Evolutionary conservation across 2,888 invertebrate genomes (phyloP), one percentile per base, ranked within the genome.

Genomic region (Dione vanillae): DNA sequence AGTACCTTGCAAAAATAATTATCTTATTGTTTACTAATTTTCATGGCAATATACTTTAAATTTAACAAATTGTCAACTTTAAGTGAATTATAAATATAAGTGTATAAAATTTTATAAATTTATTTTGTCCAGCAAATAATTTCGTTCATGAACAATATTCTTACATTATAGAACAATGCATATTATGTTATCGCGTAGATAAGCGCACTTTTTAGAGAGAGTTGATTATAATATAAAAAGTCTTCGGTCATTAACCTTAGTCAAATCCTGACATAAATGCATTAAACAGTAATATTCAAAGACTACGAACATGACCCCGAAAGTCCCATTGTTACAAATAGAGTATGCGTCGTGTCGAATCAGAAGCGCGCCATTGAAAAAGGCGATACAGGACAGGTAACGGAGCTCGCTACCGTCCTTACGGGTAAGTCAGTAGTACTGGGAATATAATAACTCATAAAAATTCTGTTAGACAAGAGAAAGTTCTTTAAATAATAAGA

Each of bases 371-470:
- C 82, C 79, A 79, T 87, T 89, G 82, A 85, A 92, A 88, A 91
- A 88, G 92, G 92, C 83, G 85, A 92, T 90, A 88, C 87, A 77
- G 92, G 89, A 81, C 92, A 77, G 75, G 64, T 92, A 93, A 92
- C 92, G 92, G 92, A 75, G 75, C 76, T 77, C 73, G 75, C 75
- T 76, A 71, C 76, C 77, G 79, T 79, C 78, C 80, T 80, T 79
- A 78, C 80, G 76, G 73, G 76, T 78, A 82, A 83, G 79, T 73
- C 61, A 83, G 76, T 82, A 81, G 80, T 83, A 78, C 82, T 82
- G 82, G 83, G 81, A 82, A 80, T 83, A 75, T 74, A 70, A 59
- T 71, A 76, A 73, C 1, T 19, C 11, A 41, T 64, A 67, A 49
- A 16, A 49, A 20, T 2, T 59, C n/a, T 41, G 14, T 19, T 49